Conservation (phyloP, 2,797 vertebrate species). For the Phoxinus dragarum region DNA sequence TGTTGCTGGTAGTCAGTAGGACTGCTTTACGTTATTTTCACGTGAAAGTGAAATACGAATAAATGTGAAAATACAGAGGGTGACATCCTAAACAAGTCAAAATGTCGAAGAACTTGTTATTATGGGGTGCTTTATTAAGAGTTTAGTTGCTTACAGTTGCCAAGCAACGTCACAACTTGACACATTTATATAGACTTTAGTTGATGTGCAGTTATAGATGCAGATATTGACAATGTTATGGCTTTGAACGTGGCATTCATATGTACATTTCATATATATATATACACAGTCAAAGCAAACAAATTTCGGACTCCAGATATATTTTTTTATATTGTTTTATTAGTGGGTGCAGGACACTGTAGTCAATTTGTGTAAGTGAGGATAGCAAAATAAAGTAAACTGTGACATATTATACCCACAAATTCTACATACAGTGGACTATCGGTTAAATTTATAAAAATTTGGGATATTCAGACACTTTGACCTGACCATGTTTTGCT, state of each 20-base stretch:
- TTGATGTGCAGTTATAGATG: not conserved
- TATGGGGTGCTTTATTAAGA: not conserved
- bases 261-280: not conserved
- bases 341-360: no score
- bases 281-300: no score
- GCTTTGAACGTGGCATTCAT: not conserved
- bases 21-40: constrained; percentile 14
- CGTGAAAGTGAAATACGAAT: not conserved
- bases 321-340: no score
- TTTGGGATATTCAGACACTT: no score
- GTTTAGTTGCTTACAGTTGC: not conserved
- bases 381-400: no score
- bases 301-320: no score
- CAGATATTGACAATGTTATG: not conserved
- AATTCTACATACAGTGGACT: no score
- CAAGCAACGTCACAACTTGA: not conserved
- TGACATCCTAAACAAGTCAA: not conserved
- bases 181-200: not conserved
- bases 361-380: no score
- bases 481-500: no score
- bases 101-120: not conserved
- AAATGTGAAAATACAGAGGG: not conserved
- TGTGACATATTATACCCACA: no score
- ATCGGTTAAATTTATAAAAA: no score
- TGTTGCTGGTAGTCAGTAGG: not conserved